phyloP scores from a whole-genome alignment of 2,113 vertebrate genomes.

The Rhea americana region DNA sequence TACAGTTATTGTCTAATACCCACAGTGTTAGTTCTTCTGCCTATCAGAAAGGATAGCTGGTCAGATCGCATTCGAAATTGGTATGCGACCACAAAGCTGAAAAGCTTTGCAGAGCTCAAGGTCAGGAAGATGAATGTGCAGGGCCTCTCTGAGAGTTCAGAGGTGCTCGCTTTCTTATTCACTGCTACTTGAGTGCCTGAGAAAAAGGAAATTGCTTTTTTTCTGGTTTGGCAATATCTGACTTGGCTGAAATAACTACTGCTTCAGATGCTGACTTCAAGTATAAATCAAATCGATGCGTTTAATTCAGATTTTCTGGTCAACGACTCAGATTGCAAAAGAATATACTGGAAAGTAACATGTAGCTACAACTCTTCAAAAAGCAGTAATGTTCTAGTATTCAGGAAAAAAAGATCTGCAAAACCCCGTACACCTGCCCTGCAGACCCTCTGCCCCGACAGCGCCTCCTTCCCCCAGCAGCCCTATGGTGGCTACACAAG shows the following conservation, averaged over 20 bases:
- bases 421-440: neutral
- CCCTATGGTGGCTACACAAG: neutral
- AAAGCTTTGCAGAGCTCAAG: neutral
- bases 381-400: neutral
- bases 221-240: neutral
- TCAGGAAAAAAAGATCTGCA: neutral
- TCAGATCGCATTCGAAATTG: neutral
- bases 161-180: neutral
- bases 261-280: neutral
- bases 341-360: neutral
- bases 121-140: neutral
- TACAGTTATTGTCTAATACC: neutral
- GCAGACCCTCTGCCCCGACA: too few relatives aligned
- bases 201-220: neutral
- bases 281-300: neutral
- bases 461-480: neutral
- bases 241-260: neutral
- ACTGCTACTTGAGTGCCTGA: neutral
- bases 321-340: neutral
- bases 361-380: neutral
- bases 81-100: neutral
- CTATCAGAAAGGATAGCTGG: neutral
- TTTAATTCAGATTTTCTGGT: neutral
- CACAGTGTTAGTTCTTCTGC: neutral
- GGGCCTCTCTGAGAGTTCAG: neutral